Percentiles rank a stretch among this genome's conserved stretches.
Evolutionary conservation across 2,797 vertebrate genomes (phyloP).

Genomic region (Macroramphosus scolopax): DNA sequence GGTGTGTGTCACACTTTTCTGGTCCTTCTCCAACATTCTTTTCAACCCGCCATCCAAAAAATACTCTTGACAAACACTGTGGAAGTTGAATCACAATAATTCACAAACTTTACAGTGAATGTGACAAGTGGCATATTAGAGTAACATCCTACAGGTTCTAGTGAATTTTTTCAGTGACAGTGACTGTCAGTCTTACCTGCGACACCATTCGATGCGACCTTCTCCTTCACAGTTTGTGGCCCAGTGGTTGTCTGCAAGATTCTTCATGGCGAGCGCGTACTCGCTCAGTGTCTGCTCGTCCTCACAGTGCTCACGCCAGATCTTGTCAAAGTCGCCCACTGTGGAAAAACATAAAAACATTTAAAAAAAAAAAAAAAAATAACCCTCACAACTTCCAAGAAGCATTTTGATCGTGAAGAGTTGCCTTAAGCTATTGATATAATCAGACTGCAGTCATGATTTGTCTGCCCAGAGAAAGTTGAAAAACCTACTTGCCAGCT

Average conservation of each 20-base stretch:
- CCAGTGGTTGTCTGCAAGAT: conserved; percentile 97
- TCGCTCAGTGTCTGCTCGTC: conserved; percentile 95
- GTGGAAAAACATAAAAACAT: conserved; percentile 8
- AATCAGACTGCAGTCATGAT: no score
- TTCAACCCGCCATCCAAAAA: conserved; percentile 94
- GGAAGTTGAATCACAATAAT: conserved; percentile 20
- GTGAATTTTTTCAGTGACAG: no score
- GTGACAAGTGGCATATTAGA: background rate
- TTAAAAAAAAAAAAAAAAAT: background rate
- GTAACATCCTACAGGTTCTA: no score
- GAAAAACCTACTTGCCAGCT: conserved; percentile 48
- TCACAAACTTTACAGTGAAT: no score
- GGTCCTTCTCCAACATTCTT: conserved; percentile 93
- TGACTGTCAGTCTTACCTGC: conserved; percentile 80
- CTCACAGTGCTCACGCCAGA: conserved; percentile 98
- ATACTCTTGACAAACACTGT: conserved; percentile 94
- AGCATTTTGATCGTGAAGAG: no score
- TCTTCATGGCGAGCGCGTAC: conserved; percentile 98
- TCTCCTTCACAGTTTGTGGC: conserved; percentile 92
- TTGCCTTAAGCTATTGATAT: no score
- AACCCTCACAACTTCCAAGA: background rate
- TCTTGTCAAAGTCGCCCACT: conserved; percentile 99
- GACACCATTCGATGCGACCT: conserved; percentile 98
- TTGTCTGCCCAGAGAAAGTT: no score
- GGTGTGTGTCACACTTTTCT: conserved; percentile 84